Evolutionary conservation across 1,140 invertebrate genomes (phyloP).

Genomic region (Drosophila novamexicana): DNA sequence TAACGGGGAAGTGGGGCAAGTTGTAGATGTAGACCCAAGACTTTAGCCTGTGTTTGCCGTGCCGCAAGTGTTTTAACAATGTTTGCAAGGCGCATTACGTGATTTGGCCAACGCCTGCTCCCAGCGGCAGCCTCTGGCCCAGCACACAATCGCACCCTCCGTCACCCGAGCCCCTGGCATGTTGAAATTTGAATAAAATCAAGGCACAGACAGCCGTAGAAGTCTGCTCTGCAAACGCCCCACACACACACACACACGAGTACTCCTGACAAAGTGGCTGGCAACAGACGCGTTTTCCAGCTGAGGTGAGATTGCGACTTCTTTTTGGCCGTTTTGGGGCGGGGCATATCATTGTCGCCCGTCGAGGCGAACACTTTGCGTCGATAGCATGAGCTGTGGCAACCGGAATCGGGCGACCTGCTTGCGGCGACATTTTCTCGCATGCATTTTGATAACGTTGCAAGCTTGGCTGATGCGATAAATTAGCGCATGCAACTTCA

Average conservation of each 20-base stretch:
- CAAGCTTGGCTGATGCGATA: constrained; percentile 44
- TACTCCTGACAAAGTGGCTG: constrained; percentile 4
- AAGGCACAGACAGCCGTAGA: constrained; percentile 7
- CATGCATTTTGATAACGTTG: constrained; percentile 30
- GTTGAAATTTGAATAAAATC: constrained; percentile 78
- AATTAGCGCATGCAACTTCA: constrained; percentile 70
- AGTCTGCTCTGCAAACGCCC: background rate
- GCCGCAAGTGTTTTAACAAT: constrained; percentile 79
- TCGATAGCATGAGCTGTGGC: constrained; percentile 55
- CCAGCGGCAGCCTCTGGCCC: constrained; percentile 33
- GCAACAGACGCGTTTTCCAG: background rate
- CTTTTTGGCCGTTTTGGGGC: background rate
- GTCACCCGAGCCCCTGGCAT: constrained; percentile 17
- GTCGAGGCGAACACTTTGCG: constrained; percentile 60
- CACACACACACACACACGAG: background rate
- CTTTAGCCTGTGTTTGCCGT: constrained; percentile 21
- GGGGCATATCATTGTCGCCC: constrained; percentile 15
- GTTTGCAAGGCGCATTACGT: constrained; percentile 80
- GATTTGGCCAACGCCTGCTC: constrained; percentile 71
- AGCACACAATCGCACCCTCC: too few species aligned
- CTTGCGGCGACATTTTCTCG: constrained; percentile 55
- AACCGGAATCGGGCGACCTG: background rate
- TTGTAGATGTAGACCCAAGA: background rate
- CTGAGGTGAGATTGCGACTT: constrained; percentile 13
- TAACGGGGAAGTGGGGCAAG: background rate